Evolutionary conservation across 2,888 invertebrate species (phyloP), one percentile per base, ranked within the genome.

Genomic region (Acronicta psi): DNA sequence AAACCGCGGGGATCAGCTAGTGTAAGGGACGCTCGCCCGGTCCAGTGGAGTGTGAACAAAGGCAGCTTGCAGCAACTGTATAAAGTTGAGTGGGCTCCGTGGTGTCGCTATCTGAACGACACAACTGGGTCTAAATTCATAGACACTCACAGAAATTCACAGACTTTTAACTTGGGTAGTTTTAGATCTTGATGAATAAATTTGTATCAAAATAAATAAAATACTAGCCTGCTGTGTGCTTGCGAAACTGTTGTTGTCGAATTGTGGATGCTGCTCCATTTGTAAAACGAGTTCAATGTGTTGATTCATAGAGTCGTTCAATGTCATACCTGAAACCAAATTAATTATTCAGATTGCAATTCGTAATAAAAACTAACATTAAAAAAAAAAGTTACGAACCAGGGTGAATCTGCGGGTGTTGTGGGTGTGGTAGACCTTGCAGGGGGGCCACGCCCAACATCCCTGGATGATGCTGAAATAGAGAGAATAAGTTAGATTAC

Each of bases 301-400:
- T 80, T 94, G 94, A 81, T 94, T 94, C 94, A 94, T 94, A 43
- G 93, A 92, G 85, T 94, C 94, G 76, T 94, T 94, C 75, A 94
- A 75, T 64, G 93, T 92, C 94, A 94, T 94, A 60, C 94, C 94
- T 94, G 88, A 56, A 86, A 87, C 59, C 31, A 75, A 75, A 40
- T 34, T 42, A 62, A 51, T 56, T 14, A 38, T 53, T 34, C 20
- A n/a, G n/a, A n/a, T 0, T 34, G n/a, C n/a, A 31, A 13, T 3
- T 13, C 0, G 5, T 31, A 2, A 11, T 5, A 31, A 13, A 2
- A 31, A 11, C 29, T 2, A 13, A 2, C 0, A 25, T 9, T 23
- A 16, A 40, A 25, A 34, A 1, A 20, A 20, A 2, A 8, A 29
- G 10, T n/a, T 55, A 83, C 82, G 65, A 62, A 94, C 94, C 94